Base-by-base conservation (phyloP, 2,113 vertebrate genomes). In the Perccottus glenii region DNA sequence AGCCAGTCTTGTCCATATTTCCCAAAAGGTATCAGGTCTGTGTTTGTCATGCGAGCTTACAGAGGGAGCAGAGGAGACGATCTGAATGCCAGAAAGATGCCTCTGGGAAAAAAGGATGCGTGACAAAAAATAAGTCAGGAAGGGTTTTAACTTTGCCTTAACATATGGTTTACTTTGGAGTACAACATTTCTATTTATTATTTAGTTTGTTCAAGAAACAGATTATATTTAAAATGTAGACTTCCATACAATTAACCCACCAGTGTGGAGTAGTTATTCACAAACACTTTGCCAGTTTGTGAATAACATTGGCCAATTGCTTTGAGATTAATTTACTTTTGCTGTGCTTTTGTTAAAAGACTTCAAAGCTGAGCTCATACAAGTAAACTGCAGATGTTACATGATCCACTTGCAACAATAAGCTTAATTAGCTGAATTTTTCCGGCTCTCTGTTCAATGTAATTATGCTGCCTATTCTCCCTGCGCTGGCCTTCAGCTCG, bases 281-380 rank as follows among this genome's bases (percentile, higher is more conserved):
- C 64, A 71, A 82, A 61, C 52, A 59, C 9, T 1, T 42, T n/a
- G n/a, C n/a, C n/a, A n/a, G n/a, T n/a, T n/a, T 62, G 1, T 83
- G 70, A 84, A 82, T 85, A 70, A 87, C 59, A 11, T 53, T 27
- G 76, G 62, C 61, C 56, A 73, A 48, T 76, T 82, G 67, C 73
- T 62, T 77, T 60, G 52, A 73, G 49, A 80, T 73, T 72, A 62
- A 74, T 82, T 70, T 65, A 69, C 68, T 77, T 75, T 75, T 61
- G 51, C 33, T 69, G 15, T 67, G 75, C 48, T 63, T 66, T 77
- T 82, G 72, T 79, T 57, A 11, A 40, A 35, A 55, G 32, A 70
- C 65, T 78, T 82, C 81, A 82, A 81, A 83, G 73, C 67, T 67
- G 40, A 5, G 60, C 46, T 50, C 1, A 27, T 42, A 32, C 50